Percentiles rank a stretch among this genome's conserved stretches.
Conservation (phyloP, 1,140 invertebrate genomes). For the Babylonia areolata region DNA sequence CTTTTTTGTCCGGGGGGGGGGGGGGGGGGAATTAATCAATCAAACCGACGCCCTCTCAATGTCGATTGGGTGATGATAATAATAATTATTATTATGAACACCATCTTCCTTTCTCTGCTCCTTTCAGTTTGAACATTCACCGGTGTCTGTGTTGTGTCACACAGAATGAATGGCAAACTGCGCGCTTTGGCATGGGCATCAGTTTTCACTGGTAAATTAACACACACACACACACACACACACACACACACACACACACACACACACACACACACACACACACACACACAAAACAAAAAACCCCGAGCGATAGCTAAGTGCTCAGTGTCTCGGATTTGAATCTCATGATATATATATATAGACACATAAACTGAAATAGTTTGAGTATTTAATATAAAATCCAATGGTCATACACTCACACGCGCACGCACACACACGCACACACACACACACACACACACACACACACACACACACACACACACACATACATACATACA, state of each 20-base stretch:
- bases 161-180: too few relatives aligned
- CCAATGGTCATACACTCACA: neutral
- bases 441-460: neutral
- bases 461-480: neutral
- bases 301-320: too few relatives aligned
- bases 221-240: neutral
- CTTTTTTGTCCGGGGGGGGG: too few relatives aligned
- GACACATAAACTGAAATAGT: neutral
- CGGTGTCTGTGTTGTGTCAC: too few relatives aligned
- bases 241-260: neutral
- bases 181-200: too few relatives aligned
- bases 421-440: neutral
- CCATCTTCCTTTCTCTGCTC: neutral
- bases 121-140: neutral
- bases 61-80: too few relatives aligned
- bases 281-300: neutral
- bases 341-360: neutral
- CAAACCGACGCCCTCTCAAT: too few relatives aligned
- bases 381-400: too few relatives aligned
- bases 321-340: too few relatives aligned
- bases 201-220: neutral
- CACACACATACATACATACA: neutral
- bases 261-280: neutral
- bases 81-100: too few relatives aligned
- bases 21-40: too few relatives aligned